A percentile compares a stretch with the other conserved stretches of the same genome.
These are phyloP conservation scores for Melanostoma scalare DNA, from an alignment of 2,888 invertebrate genomes.

Conservation along the genomic window DNA sequence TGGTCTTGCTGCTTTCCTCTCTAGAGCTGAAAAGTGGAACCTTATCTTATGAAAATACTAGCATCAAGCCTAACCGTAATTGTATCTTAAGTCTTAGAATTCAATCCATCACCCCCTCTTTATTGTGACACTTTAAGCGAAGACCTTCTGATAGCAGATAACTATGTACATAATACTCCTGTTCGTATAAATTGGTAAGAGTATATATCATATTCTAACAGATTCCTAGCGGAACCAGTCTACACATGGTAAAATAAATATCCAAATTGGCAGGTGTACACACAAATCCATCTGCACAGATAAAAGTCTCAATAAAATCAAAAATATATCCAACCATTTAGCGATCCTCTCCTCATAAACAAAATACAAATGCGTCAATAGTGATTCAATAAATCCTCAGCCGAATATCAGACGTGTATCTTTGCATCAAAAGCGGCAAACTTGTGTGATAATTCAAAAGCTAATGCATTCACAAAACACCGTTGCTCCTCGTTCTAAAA, in stretches of 20 bases:
- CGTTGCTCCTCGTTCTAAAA: constrained; percentile 24
- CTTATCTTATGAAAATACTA: too few relatives aligned
- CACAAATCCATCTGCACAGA: constrained; percentile 11
- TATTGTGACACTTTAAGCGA: too few relatives aligned
- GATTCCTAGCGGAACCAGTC: not conserved
- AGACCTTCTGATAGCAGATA: too few relatives aligned
- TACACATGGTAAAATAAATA: constrained; percentile 6
- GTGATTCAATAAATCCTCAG: constrained; percentile 61
- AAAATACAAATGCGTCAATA: constrained; percentile 64
- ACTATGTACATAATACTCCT: too few relatives aligned
- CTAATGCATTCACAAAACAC: constrained; percentile 62
- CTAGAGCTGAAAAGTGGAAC: too few relatives aligned
- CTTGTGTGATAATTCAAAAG: constrained; percentile 71
- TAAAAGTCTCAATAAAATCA: constrained; percentile 63
- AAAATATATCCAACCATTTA: constrained; percentile 59
- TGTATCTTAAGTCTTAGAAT: too few relatives aligned
- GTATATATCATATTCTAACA: not conserved
- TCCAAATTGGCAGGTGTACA: constrained; percentile 56
- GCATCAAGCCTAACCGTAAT: too few relatives aligned
- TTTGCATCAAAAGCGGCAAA: constrained; percentile 62
- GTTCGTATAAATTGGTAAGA: too few relatives aligned
- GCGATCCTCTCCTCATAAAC: constrained; percentile 65
- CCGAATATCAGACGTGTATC: constrained; percentile 21
- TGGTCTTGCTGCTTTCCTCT: too few relatives aligned
- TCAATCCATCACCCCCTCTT: too few relatives aligned